These are phyloP conservation scores for Callaeas wilsoni DNA, from an alignment of 2,113 vertebrate species.

Conservation along the genomic window DNA sequence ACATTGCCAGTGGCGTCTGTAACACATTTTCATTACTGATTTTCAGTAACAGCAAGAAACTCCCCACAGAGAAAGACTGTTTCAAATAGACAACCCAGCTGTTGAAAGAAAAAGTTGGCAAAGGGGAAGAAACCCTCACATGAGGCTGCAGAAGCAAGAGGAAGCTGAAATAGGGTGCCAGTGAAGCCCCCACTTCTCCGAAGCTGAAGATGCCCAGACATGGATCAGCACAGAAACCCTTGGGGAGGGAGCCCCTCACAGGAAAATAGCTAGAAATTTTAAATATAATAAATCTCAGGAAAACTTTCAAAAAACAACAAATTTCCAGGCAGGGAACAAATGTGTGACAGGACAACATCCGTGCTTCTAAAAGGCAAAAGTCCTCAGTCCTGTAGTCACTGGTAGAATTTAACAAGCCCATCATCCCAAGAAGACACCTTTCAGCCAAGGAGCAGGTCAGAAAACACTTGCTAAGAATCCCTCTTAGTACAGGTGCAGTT, in stretches of 20 bases:
- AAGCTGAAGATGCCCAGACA: neutral
- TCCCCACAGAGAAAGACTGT: neutral
- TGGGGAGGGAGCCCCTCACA: fast-evolving
- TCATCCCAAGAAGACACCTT: neutral
- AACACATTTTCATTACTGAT: neutral
- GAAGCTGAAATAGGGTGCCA: neutral
- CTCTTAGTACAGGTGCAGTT: neutral
- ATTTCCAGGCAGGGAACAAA: neutral
- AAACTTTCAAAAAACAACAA: neutral
- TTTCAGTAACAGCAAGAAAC: neutral
- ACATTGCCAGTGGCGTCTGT: neutral
- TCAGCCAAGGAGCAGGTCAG: neutral
- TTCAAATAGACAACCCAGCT: neutral
- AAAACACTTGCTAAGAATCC: neutral
- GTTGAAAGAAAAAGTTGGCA: neutral
- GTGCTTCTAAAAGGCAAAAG: neutral
- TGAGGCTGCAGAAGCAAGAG: fast-evolving
- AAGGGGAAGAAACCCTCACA: neutral
- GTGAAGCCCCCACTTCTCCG: fast-evolving
- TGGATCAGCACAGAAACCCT: neutral
- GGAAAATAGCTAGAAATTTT: neutral
- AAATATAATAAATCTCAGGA: neutral
- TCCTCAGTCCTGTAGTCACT: neutral
- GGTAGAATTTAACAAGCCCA: neutral
- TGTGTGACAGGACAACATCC: neutral